These are phyloP conservation scores for Andricus curvator DNA, from an alignment of 2,888 invertebrate genomes.

Conservation along the genomic window DNA sequence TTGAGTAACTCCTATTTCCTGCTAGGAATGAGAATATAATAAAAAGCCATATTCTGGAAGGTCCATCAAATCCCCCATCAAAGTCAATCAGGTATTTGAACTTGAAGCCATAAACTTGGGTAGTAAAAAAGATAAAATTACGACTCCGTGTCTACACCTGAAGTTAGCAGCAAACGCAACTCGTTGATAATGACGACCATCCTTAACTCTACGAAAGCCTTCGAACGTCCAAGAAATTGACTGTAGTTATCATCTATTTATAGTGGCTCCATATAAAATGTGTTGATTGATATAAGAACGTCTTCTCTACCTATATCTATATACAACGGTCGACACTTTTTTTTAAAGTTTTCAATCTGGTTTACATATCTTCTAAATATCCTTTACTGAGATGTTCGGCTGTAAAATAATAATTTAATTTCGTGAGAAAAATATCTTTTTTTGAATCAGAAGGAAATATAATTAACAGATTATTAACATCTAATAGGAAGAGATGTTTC, in stretches of 20 bases:
- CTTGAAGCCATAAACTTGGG: slow-evolving; percentile 32
- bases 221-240: slow-evolving; percentile 25
- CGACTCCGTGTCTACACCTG: slow-evolving; percentile 27
- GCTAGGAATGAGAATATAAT: slow-evolving; percentile 7
- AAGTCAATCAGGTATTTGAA: slow-evolving; percentile 25
- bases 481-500: neutral
- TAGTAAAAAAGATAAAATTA: slow-evolving; percentile 37
- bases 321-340: neutral
- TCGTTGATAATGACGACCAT: slow-evolving; percentile 29
- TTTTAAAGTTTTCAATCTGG: neutral
- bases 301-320: neutral
- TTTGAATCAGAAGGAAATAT: neutral
- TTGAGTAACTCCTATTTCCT: slow-evolving; percentile 3
- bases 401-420: neutral
- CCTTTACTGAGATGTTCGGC: neutral
- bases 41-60: slow-evolving; percentile 1
- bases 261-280: neutral
- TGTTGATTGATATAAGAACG: slow-evolving; percentile 6
- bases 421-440: neutral
- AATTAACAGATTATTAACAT: neutral
- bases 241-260: slow-evolving; percentile 1
- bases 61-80: slow-evolving; percentile 10
- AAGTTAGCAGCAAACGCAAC: slow-evolving; percentile 34
- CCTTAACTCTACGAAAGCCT: slow-evolving; percentile 20
- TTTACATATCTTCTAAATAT: neutral